Base-by-base conservation (phyloP, 2,113 vertebrate species). In the Calidris pygmaea region DNA sequence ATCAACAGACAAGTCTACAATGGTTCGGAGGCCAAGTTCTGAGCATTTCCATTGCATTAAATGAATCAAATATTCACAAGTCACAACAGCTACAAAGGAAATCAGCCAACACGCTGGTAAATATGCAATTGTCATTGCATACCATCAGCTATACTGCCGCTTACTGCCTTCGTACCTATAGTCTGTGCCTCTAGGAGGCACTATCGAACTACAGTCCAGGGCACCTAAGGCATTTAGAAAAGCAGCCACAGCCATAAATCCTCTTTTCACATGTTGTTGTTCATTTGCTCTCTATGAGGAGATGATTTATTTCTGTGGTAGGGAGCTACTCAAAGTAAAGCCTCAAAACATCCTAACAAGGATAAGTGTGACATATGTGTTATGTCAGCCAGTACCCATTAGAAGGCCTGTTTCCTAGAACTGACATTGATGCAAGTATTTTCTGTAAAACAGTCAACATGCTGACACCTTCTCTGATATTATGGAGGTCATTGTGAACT, bases 251-350 rank as follows among this genome's bases (percentile, higher is more conserved):
- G 13, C 37, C 92, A 85, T 95, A 96, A 96, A 97, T 95, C 80
- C 50, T 85, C 65, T 93, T 89, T 85, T 92, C 86, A 45, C 76
- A 87, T 92, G 83, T 95, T 97, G 80, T 92, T 97, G 90, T 89
- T 96, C 94, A 65, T 94, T 81, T 76, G 86, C 90, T 85, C 77
- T 66, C 77, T 89, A 87, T 56, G 96, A 91, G 89, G 84, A 96
- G 66, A 92, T 92, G 89, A 97, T 96, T 97, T 96, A 95, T 91
- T 93, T 95, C 89, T 96, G 96, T 87, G 94, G 96, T 95, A 90
- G 84, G 30, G 62, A 95, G 66, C 94, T 95, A 93, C 96, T 95
- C 92, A 94, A 96, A 95, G 84, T 81, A 94, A 97, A 97, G 94
- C 96, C 95, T 96, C 96, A 95, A 94, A 95, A 97, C 92, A 87